Conservation (phyloP, 2,888 invertebrate species). For the Trimorus sp. region DNA sequence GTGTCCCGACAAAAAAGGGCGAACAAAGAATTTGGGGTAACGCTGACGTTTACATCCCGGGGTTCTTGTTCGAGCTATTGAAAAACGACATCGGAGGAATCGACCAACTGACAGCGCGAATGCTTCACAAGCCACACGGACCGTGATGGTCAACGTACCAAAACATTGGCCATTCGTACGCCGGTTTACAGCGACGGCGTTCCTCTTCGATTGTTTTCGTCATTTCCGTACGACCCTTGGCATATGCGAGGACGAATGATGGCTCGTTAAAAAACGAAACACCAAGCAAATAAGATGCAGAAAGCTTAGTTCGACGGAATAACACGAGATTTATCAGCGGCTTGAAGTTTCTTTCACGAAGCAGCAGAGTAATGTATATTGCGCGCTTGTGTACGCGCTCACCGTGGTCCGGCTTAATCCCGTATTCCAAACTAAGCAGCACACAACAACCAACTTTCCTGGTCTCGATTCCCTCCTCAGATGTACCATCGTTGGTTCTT, state of each 20-base stretch:
- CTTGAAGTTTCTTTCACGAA: constrained; percentile 76
- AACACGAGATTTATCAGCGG: constrained; percentile 77
- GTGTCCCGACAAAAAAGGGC: constrained; percentile 2
- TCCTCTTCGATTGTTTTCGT: constrained; percentile 8
- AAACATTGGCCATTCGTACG: constrained; percentile 80
- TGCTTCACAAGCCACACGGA: constrained; percentile 69
- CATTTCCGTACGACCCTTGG: background rate
- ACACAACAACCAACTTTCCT: constrained; percentile 78
- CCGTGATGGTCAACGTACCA: constrained; percentile 79
- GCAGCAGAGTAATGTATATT: constrained; percentile 36
- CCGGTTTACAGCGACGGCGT: constrained; percentile 69
- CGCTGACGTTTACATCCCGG: constrained; percentile 4
- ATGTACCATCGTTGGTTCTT: constrained; percentile 65
- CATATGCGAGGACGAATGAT: background rate
- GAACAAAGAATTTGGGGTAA: constrained; percentile 9
- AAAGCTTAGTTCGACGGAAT: constrained; percentile 44
- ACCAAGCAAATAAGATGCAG: constrained; percentile 19
- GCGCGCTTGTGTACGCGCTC: constrained; percentile 24
- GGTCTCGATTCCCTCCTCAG: constrained; percentile 68
- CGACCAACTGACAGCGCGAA: constrained; percentile 71
- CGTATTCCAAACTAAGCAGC: constrained; percentile 79
- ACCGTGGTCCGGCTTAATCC: constrained; percentile 73
- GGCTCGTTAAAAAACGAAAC: constrained; percentile 21
- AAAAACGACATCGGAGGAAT: constrained; percentile 72
- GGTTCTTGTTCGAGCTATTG: constrained; percentile 14